phyloP scores from a whole-genome alignment of 2,797 vertebrate genomes.

The Cottoperca gobio region DNA sequence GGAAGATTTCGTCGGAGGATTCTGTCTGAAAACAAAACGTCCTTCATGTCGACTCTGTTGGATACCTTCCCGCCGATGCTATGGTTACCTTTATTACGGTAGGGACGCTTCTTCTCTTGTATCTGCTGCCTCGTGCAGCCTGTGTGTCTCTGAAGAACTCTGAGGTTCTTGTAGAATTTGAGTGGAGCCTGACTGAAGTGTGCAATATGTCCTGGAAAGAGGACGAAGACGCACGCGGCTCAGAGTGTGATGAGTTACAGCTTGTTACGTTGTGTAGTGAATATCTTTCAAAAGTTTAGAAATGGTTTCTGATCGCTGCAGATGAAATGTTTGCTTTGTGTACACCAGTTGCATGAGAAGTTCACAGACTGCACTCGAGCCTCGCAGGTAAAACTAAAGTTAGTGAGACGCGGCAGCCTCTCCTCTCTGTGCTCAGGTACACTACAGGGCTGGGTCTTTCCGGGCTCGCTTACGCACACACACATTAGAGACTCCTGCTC shows the following conservation, averaged over 20 bases:
- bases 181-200: background rate
- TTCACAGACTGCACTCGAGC: background rate
- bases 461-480: constrained; percentile 25
- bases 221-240: no score
- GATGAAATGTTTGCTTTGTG: constrained; percentile 18
- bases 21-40: constrained; percentile 76
- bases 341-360: background rate
- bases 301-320: background rate
- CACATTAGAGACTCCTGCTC: constrained; percentile 19
- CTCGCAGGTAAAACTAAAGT: constrained; percentile 36
- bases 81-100: constrained; percentile 92
- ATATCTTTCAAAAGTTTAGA: constrained; percentile 23
- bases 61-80: constrained; percentile 87
- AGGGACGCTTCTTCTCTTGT: constrained; percentile 58
- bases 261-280: background rate
- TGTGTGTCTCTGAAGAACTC: constrained; percentile 2
- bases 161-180: constrained; percentile 2
- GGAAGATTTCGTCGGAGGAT: constrained; percentile 81
- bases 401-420: constrained; percentile 44
- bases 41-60: constrained; percentile 89
- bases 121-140: background rate
- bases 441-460: constrained; percentile 58
- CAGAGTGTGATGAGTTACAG: background rate
- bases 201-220: background rate
- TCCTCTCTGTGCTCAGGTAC: constrained; percentile 56